Base-by-base conservation (phyloP, 2,797 vertebrate species). In the Lepidocolaptes lacrymiger region DNA sequence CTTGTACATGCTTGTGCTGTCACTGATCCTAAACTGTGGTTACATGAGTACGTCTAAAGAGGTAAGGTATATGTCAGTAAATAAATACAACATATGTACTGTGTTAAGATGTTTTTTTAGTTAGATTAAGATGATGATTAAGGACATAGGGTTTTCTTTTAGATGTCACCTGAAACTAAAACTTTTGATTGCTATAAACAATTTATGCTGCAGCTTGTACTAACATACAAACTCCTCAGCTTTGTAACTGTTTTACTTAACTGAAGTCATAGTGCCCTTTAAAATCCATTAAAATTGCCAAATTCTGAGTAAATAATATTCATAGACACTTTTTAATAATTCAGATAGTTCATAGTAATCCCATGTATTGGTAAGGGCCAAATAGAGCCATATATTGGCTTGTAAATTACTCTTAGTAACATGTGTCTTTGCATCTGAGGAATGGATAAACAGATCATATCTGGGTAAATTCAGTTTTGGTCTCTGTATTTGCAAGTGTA, bases 1-100 rank as follows among this genome's bases (percentile, higher is more conserved):
- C 7, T 6, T 62, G 7, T 20, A 43, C 23, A 44, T 0, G 0
- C 4, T 37, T 71, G 11, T 75, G 20, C 11, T 76, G 8, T 34
- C 55, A 34, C 9, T 56, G 28, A 54, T 88, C 77, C 26, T 82
- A 66, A 84, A 28, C 4, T 27, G 10, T 28, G 11, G 18, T 69
- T 81, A n/a, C 20, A 18, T 23, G 8, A 43, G 4, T 67, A 26
- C 7, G 69, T 83, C 28, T 23, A 55, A n/a, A 56, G 23, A 68
- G 10, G 14, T 46, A 61, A 71, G 19, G 14, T 16, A 5, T 5
- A 4, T 6, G 18, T 43, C n/a, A 73, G 23, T 36, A 55, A 67
- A 61, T 15, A 22, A 36, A n/a, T 30, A 37, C 19, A 44, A 1
- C 3, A 49, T 43, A 27, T 56, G 4, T 16, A 24, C 7, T 59